Base-by-base conservation (phyloP, 2,888 invertebrate genomes). In the Rhagium mordax region DNA sequence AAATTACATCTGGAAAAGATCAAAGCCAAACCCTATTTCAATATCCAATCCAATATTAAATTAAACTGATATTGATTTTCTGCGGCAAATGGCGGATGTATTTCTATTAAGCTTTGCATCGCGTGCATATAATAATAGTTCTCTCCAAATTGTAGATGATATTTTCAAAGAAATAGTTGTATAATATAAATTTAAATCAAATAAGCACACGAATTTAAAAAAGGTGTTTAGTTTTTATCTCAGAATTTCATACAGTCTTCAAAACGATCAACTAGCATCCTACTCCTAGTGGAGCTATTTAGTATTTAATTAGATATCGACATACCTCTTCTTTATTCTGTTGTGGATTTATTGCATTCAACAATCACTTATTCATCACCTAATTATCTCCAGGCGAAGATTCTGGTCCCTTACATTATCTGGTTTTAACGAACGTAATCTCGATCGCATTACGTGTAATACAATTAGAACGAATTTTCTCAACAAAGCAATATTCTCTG, bases 31-130 rank as follows among this genome's bases (percentile, higher is more conserved):
- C 65, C 8, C 20, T 48, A 13, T 53, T 65, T 53, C 53, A 53
- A 65, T 53, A 53, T 65, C 53, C 65, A 53, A 53, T 65, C 65
- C 53, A 33, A 65, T 53, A 65, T 65, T 65, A 29, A 65, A 65
- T 65, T 65, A 53, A 53, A 65, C 6, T 65, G 51, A 65, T 65
- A 65, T 65, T 24, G 65, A 65, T 65, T 65, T 53, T 51, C 18
- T 33, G 29, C 16, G 20, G 18, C 15, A 48, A 64, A n/a, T 49
- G 24, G 48, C 41, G n/a, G 4, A 41, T n/a, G 41, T 41, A 41
- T 41, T 41, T 41, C 41, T 41, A 41, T 10, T 41, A n/a, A 13
- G 5, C 41, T n/a, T 41, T 41, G 41, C 3, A 41, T 41, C n/a
- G n/a, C 41, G 3, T 41, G 41, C 41, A 41, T 41, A 41, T 41